A percentile compares a stretch with the other conserved stretches of the same genome.
phyloP scores from a whole-genome alignment of 2,113 vertebrate species.

The Tonatia bakeri region DNA sequence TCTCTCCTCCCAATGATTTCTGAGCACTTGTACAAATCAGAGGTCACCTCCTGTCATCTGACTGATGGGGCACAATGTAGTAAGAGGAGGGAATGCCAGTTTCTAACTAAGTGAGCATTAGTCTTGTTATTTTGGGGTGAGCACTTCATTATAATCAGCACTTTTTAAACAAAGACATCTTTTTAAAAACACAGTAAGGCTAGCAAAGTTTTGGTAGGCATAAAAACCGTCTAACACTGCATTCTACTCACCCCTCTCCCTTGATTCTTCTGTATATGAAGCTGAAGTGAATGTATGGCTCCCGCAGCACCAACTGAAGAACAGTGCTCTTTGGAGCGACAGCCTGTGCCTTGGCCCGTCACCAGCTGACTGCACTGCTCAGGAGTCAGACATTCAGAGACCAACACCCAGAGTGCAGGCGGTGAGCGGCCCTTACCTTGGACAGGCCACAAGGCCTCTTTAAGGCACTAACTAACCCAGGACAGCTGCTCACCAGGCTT shows the following conservation, averaged over 20 bases:
- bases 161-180: neutral
- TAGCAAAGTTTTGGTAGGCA: neutral
- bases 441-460: neutral
- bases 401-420: neutral
- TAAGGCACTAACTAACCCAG: neutral
- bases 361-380: neutral
- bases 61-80: neutral
- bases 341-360: neutral
- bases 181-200: neutral
- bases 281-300: neutral
- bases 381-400: neutral
- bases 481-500: neutral
- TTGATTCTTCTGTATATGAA: neutral
- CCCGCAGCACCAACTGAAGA: neutral
- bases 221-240: neutral
- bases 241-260: neutral
- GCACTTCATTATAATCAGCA: neutral
- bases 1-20: neutral
- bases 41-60: neutral
- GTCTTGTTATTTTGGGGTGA: neutral
- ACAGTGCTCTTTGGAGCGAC: neutral
- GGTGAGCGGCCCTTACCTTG: neutral
- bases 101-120: conserved; percentile 33
- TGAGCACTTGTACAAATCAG: neutral
- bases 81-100: neutral